phyloP scores from a whole-genome alignment of 2,113 vertebrate genomes.

The Anhinga rufa region DNA sequence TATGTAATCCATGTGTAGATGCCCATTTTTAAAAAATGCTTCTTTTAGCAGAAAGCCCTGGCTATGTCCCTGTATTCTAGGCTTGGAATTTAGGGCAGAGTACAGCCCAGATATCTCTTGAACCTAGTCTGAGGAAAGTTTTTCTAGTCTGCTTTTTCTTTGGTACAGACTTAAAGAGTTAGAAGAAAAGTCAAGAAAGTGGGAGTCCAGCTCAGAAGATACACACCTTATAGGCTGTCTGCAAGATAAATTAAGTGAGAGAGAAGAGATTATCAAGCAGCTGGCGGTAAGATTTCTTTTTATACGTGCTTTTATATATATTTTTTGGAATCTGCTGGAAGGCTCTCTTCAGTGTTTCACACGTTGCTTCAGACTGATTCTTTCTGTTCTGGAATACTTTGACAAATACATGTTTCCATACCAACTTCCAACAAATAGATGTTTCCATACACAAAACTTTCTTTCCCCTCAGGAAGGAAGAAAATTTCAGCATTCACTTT shows the following conservation, averaged over 20 bases:
- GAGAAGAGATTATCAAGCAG: conserved; percentile 87
- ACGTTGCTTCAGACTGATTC: neutral
- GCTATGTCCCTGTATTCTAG: neutral
- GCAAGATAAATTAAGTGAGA: conserved; percentile 85
- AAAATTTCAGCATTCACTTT: conserved; percentile 80
- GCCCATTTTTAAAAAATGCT: neutral
- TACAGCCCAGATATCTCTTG: neutral
- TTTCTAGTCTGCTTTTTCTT: neutral
- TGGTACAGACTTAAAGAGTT: conserved; percentile 80
- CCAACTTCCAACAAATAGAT: neutral
- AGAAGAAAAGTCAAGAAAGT: conserved; percentile 82
- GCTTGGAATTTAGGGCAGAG: neutral
- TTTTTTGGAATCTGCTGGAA: neutral
- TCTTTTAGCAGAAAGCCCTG: neutral
- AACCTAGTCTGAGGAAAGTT: neutral
- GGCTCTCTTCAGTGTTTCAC: neutral
- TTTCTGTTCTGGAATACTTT: neutral
- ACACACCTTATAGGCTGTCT: conserved; percentile 81
- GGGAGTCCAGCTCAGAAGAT: conserved; percentile 80
- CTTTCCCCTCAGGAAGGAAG: conserved; percentile 83
- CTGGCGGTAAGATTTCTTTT: conserved; percentile 78
- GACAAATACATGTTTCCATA: neutral
- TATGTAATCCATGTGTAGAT: neutral
- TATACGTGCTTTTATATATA: rapidly evolving
- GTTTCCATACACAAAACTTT: neutral